phyloP scores from a whole-genome alignment of 2,888 invertebrate species.

The Argyra leucocephala region DNA sequence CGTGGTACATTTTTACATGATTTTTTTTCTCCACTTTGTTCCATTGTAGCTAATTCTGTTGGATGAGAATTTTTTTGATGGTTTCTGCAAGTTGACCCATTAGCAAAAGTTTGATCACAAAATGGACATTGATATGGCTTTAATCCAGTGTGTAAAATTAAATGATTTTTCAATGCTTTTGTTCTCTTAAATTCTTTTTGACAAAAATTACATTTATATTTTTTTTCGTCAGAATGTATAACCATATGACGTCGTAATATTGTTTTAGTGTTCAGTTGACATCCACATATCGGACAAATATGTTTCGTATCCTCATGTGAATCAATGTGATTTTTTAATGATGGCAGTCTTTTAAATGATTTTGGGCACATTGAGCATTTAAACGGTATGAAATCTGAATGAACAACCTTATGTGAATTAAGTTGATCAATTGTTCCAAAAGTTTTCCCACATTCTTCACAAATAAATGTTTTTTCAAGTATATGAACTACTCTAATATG shows the following conservation, averaged over 20 bases:
- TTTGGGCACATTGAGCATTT: constrained; percentile 30
- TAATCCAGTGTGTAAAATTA: constrained; percentile 41
- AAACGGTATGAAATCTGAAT: constrained; percentile 33
- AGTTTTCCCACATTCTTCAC: constrained; percentile 35
- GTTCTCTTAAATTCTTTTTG: constrained; percentile 39
- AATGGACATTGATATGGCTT: constrained; percentile 42
- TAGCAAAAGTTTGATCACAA: constrained; percentile 40
- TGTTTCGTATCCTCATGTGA: constrained; percentile 42
- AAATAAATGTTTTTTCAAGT: constrained; percentile 29
- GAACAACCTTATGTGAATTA: constrained; percentile 37
- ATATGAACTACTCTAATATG: constrained; percentile 16
- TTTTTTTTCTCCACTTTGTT: constrained; percentile 25
- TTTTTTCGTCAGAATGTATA: constrained; percentile 38
- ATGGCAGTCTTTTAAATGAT: constrained; percentile 21
- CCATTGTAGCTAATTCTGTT: constrained; percentile 39
- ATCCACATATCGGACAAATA: constrained; percentile 42
- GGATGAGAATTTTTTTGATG: constrained; percentile 42
- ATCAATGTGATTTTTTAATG: constrained; percentile 35
- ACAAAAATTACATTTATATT: constrained; percentile 39
- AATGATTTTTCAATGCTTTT: constrained; percentile 40
- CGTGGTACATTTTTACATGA: not conserved
- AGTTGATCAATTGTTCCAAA: constrained; percentile 37
- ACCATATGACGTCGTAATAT: constrained; percentile 44
- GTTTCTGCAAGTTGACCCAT: constrained; percentile 42
- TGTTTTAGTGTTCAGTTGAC: constrained; percentile 42